Conservation (phyloP, 2,113 vertebrate species). For the Phyllostomus discolor region DNA sequence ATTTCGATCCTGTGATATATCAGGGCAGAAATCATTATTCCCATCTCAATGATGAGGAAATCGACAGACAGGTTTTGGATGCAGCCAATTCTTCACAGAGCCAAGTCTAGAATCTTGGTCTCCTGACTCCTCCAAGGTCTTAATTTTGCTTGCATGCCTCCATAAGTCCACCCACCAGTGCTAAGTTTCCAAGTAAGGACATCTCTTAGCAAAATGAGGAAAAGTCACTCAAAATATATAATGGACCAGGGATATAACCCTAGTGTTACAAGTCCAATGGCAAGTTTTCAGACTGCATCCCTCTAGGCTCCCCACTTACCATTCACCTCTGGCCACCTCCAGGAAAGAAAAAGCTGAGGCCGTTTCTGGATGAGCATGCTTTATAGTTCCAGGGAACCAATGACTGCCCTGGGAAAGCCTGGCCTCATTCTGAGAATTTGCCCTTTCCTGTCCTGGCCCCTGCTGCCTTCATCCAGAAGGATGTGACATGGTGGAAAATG, state of each 20-base stretch:
- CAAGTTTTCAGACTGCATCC: neutral
- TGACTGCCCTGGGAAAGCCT: slow-evolving; percentile 76
- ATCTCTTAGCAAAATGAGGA: neutral
- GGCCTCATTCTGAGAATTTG: slow-evolving; percentile 80
- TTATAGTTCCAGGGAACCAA: slow-evolving; percentile 80
- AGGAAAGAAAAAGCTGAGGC: slow-evolving; percentile 65
- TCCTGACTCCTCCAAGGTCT: neutral
- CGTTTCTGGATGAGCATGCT: slow-evolving; percentile 80
- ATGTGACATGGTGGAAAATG: slow-evolving; percentile 84
- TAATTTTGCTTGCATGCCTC: neutral
- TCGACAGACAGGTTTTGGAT: neutral
- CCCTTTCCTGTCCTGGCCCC: slow-evolving; percentile 79
- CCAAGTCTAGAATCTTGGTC: neutral
- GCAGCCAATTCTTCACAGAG: neutral
- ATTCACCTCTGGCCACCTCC: slow-evolving; percentile 60
- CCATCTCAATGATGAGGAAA: neutral
- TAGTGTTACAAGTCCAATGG: neutral
- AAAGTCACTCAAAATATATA: neutral
- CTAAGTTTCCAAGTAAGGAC: neutral
- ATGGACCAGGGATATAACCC: neutral
- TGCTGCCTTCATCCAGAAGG: slow-evolving; percentile 78
- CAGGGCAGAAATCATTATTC: neutral
- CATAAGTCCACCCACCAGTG: neutral
- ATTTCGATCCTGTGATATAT: neutral
- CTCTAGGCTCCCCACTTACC: slow-evolving; percentile 74